These are phyloP conservation scores for Dicyrtoma fusca DNA, from an alignment of 2,888 invertebrate genomes.

Conservation along the genomic window DNA sequence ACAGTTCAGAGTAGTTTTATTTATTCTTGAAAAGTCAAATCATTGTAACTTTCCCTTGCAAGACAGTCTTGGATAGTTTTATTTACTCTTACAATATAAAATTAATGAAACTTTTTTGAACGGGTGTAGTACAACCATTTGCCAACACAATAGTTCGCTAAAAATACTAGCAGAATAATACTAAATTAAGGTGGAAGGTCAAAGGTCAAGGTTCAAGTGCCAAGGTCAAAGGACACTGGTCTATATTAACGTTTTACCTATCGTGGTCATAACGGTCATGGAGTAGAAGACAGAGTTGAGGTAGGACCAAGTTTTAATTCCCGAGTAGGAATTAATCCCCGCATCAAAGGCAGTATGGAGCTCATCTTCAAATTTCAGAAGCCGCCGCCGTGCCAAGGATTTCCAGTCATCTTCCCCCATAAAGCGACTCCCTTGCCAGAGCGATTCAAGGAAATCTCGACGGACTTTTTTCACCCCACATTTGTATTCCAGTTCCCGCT, in stretches of 20 bases:
- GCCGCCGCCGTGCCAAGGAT: constrained; percentile 75
- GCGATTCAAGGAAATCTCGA: constrained; percentile 74
- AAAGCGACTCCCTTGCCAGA: constrained; percentile 78
- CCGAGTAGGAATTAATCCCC: constrained; percentile 83
- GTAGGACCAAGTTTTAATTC: constrained; percentile 84
- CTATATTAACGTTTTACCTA: constrained; percentile 68
- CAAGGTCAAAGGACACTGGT: too few species aligned
- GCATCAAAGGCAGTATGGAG: constrained; percentile 81
- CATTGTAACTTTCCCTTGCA: too few species aligned
- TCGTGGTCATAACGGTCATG: constrained; percentile 83
- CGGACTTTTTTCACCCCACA: constrained; percentile 85
- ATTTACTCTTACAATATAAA: too few species aligned
- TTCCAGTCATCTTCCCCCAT: constrained; percentile 89
- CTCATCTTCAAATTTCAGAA: constrained; percentile 84
- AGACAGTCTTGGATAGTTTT: too few species aligned
- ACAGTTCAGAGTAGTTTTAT: too few species aligned
- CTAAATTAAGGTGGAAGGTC: too few species aligned
- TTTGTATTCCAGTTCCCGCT: constrained; percentile 83
- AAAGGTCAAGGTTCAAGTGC: too few species aligned
- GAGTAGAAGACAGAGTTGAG: constrained; percentile 84
- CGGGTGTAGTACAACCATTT: too few species aligned
- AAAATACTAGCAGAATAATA: too few species aligned
- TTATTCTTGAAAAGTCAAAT: too few species aligned
- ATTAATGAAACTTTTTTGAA: too few species aligned
- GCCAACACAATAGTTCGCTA: too few species aligned